phyloP scores from a whole-genome alignment of 1,140 invertebrate genomes.

The Cotesia typhae region DNA sequence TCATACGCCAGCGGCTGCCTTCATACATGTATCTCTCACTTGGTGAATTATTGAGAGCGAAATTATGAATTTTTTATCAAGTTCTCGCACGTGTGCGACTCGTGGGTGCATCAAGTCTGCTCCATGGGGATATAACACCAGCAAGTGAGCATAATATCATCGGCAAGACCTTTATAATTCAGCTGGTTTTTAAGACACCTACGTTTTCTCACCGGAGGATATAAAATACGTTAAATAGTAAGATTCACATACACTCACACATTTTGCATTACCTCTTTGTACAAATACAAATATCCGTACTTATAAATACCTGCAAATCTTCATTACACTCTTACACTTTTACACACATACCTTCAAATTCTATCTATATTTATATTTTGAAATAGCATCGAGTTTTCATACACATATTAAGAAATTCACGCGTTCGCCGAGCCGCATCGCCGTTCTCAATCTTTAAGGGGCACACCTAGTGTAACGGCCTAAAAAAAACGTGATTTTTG shows the following conservation, averaged over 20 bases:
- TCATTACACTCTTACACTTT: too few relatives aligned
- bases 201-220: slow-evolving; percentile 6
- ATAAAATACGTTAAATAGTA: background rate
- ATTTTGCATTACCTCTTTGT: background rate
- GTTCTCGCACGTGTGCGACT: slow-evolving; percentile 19
- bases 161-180: slow-evolving; percentile 13
- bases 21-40: too few relatives aligned
- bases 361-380: too few relatives aligned
- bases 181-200: slow-evolving; percentile 16
- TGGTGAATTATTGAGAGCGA: slow-evolving; percentile 23
- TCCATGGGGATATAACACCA: background rate
- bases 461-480: too few relatives aligned
- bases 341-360: too few relatives aligned
- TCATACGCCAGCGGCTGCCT: too few relatives aligned
- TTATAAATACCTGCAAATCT: too few relatives aligned
- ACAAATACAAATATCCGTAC: too few relatives aligned
- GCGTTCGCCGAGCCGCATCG: slow-evolving; percentile 15
- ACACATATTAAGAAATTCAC: slow-evolving; percentile 1
- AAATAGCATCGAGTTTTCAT: background rate
- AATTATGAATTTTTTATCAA: slow-evolving; percentile 21
- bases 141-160: slow-evolving; percentile 7
- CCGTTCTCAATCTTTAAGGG: slow-evolving; percentile 10
- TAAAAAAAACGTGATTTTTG: too few relatives aligned
- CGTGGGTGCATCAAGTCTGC: background rate
- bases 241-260: background rate